Evolutionary conservation across 2,113 vertebrate genomes (phyloP), one percentile per base, ranked within the genome.

Genomic region (Dermatemys mawii): DNA sequence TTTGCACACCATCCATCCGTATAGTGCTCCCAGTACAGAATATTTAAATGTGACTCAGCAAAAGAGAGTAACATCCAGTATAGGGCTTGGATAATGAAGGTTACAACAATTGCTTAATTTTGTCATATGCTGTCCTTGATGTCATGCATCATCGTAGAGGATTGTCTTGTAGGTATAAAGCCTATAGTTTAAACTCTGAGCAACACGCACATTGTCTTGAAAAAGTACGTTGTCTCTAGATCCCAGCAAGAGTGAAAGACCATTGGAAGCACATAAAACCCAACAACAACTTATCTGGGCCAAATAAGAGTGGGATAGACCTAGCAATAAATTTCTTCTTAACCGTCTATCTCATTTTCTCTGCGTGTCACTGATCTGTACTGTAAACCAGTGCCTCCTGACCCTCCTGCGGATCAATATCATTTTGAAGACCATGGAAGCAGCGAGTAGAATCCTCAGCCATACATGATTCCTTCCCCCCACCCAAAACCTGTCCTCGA

Each of bases 381-480:
- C 48, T 41, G 54, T 0, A 0, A 67, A 26, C 41, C 80, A 67
- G 6, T 32, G 22, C 75, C 38, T 6, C 8, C 51, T 17, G 22
- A n/a, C 49, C 2, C 49, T 87, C 76, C 80, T 70, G 48, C 49
- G 67, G n/a, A 38, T 51, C 11, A 9, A 1, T 2, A 0, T 55
- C 7, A 38, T 70, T 27, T 85, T 57, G 67, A 84, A 83, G 51
- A 38, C 24, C 32, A 70, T 17, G 44, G 44, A 83, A 19, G 81
- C 14, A 35, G 22, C 48, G 51, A 41, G 48, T 70, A 53, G 38
- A 60, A 35, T 41, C 41, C 14, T 44, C 22, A 49, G 19, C 11
- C 1, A 1, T 26, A 46, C n/a, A 16, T 41, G 10, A 8, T 54
- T 2, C 0, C 50, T 57, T 78, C 7, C 6, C 44, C 44, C 50